These are phyloP conservation scores for Sarcophaga carnaria DNA, from an alignment of 2,888 invertebrate genomes.

Conservation along the genomic window DNA sequence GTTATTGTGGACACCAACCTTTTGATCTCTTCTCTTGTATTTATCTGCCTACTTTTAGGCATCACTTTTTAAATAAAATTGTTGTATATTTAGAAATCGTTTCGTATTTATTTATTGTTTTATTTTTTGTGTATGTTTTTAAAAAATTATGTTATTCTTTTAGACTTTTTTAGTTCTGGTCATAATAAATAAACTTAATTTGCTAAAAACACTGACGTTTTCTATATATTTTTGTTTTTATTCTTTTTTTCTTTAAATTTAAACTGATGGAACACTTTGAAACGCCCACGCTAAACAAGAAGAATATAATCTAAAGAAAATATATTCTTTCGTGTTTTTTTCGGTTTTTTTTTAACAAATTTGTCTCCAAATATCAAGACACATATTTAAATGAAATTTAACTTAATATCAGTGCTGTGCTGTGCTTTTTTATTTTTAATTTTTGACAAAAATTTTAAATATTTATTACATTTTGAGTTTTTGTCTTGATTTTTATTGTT, in stretches of 20 bases:
- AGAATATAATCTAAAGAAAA: background rate
- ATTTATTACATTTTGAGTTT: conserved; percentile 24
- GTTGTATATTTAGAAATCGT: background rate
- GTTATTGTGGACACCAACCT: too few species aligned
- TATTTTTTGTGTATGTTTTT: background rate
- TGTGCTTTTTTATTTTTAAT: conserved; percentile 7
- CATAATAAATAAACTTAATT: conserved; percentile 6
- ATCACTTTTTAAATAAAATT: too few species aligned
- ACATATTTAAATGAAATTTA: conserved; percentile 37
- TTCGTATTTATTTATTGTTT: background rate
- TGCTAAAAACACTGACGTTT: background rate
- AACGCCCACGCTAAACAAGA: background rate
- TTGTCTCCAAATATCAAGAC: conserved; percentile 28
- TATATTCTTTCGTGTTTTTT: background rate
- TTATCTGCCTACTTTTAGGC: too few species aligned
- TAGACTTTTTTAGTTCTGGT: background rate
- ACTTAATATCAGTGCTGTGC: conserved; percentile 10
- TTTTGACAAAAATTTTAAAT: background rate
- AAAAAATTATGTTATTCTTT: background rate
- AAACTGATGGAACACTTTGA: background rate
- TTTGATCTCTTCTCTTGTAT: too few species aligned
- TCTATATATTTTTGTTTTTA: background rate
- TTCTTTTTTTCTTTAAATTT: background rate
- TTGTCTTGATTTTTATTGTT: background rate
- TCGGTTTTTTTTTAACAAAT: background rate